phyloP scores from a whole-genome alignment of 2,797 vertebrate genomes.

The Crocidura indochinensis region DNA sequence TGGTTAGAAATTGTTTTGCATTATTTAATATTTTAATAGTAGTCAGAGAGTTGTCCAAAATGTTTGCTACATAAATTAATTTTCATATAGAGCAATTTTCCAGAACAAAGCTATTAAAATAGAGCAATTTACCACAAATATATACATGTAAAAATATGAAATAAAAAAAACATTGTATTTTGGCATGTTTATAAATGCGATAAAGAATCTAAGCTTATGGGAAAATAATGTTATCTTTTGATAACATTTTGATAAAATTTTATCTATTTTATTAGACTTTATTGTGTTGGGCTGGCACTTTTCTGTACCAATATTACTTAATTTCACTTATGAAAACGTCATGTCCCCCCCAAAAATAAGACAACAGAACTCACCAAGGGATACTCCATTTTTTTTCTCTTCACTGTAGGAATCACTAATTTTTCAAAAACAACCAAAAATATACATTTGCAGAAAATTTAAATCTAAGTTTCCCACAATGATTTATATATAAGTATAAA shows the following conservation, averaged over 20 bases:
- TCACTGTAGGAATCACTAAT: not conserved
- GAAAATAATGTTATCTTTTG: not conserved
- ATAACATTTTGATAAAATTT: not conserved
- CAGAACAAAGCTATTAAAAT: not conserved
- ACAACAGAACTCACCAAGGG: not conserved
- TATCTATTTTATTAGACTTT: not conserved
- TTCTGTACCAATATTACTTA: not conserved
- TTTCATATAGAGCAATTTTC: not conserved
- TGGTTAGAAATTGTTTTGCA: accelerated
- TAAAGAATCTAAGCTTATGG: not conserved
- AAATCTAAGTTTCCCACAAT: not conserved
- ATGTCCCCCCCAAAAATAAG: not conserved
- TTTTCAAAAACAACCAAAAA: not conserved
- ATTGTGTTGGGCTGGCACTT: not conserved
- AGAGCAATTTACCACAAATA: not conserved
- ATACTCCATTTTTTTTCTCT: not conserved
- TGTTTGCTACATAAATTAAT: not conserved
- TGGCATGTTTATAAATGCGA: not conserved
- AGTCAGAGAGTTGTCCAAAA: not conserved
- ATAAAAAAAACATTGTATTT: not conserved
- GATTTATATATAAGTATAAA: too few species aligned
- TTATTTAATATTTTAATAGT: not conserved
- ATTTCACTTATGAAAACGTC: too few species aligned
- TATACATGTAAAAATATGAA: too few species aligned
- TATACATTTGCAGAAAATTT: not conserved